Conservation (phyloP, 2,888 invertebrate genomes). For the Dexiosoma caninum region DNA sequence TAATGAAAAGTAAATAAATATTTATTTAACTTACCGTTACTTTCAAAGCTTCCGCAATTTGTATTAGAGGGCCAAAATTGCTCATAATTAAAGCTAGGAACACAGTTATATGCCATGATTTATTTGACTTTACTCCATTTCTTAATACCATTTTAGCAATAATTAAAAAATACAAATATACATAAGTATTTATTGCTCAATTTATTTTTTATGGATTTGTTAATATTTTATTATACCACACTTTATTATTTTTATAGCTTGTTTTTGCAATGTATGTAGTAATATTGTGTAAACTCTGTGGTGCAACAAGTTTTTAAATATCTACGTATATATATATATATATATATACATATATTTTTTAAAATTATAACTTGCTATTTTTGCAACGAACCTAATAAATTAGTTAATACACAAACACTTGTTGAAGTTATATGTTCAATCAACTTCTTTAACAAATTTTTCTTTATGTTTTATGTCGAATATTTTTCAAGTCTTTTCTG, state of each 20-base stretch:
- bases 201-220: background rate
- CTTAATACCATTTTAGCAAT: conserved; percentile 37
- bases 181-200: background rate
- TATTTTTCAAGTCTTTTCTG: conserved; percentile 17
- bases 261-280: background rate
- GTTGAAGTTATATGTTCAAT: conserved; percentile 27
- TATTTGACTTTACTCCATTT: background rate
- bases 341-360: conserved; percentile 31
- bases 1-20: background rate
- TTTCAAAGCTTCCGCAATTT: conserved; percentile 69
- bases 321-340: too few species aligned
- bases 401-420: conserved; percentile 24
- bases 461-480: background rate
- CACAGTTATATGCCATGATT: background rate
- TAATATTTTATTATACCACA: conserved; percentile 61
- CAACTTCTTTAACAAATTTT: conserved; percentile 6
- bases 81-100: conserved; percentile 43
- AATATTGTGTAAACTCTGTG: conserved; percentile 43
- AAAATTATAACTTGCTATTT: conserved; percentile 27
- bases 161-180: background rate
- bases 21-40: conserved; percentile 69
- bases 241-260: conserved; percentile 5
- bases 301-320: conserved; percentile 12
- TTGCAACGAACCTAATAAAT: conserved; percentile 2
- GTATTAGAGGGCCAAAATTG: conserved; percentile 39